Conservation (phyloP, 1,140 invertebrate genomes). For the Drosophila kurseongensis region DNA sequence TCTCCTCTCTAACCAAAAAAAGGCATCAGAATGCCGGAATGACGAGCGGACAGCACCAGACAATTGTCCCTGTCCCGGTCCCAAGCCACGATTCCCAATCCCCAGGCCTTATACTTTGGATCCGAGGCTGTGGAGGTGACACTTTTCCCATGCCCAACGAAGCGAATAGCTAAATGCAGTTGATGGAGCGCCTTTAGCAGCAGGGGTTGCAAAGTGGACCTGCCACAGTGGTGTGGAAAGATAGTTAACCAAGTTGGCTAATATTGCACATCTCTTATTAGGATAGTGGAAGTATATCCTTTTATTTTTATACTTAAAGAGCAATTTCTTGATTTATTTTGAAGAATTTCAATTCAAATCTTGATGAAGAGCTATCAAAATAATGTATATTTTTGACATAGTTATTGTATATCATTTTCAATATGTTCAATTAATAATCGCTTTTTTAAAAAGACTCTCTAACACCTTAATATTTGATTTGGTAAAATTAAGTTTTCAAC, state of each 20-base stretch:
- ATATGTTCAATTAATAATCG: too few species aligned
- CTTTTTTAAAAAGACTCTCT: too few species aligned
- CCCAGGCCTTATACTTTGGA: background rate
- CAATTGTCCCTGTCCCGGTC: slow-evolving; percentile 43
- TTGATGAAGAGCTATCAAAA: too few species aligned
- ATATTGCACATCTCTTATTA: too few species aligned
- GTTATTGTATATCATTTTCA: too few species aligned
- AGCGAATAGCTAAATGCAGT: slow-evolving; percentile 56
- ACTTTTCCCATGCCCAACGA: slow-evolving; percentile 75
- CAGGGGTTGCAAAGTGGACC: slow-evolving; percentile 10
- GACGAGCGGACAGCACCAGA: slow-evolving; percentile 33
- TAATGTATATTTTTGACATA: too few species aligned
- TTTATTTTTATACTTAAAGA: too few species aligned
- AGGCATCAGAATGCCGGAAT: slow-evolving; percentile 37
- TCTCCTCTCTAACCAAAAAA: slow-evolving; percentile 24
- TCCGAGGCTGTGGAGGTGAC: slow-evolving; percentile 57
- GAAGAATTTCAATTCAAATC: too few species aligned
- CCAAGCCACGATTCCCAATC: background rate
- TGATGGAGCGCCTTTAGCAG: slow-evolving; percentile 44
- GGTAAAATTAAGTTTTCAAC: too few species aligned
- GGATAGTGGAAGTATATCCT: too few species aligned
- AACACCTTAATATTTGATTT: too few species aligned
- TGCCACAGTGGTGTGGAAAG: slow-evolving; percentile 16
- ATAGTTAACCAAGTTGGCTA: background rate
- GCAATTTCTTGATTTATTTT: too few species aligned